A percentile compares a stretch with the other conserved stretches of the same genome.
phyloP scores from a whole-genome alignment of 1,140 invertebrate species.

The Cydia pomonella region DNA sequence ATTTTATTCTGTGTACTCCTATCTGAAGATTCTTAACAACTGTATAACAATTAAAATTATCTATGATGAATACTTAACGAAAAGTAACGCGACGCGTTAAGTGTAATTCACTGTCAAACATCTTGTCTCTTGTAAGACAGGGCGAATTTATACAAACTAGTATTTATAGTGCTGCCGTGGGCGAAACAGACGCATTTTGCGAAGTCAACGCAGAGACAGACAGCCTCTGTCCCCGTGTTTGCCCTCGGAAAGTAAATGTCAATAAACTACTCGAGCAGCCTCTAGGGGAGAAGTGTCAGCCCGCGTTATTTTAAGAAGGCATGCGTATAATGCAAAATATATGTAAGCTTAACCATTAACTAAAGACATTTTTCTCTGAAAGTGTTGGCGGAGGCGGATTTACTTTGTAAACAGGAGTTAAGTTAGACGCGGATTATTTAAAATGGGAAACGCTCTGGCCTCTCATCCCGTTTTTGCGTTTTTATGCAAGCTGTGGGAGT shows the following conservation, averaged over 20 bases:
- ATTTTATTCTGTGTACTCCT: too few relatives aligned
- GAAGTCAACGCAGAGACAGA: slow-evolving; percentile 44
- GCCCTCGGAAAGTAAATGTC: slow-evolving; percentile 76
- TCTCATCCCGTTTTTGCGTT: neutral
- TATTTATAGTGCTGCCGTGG: neutral
- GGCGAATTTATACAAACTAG: neutral
- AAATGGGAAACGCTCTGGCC: neutral
- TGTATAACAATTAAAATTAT: too few relatives aligned
- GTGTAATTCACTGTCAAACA: too few relatives aligned
- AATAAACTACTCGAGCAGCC: slow-evolving; percentile 71
- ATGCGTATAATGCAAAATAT: slow-evolving; percentile 64
- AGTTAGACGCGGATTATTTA: neutral
- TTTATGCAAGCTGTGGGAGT: slow-evolving; percentile 7
- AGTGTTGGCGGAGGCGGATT: neutral
- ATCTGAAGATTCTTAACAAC: too few relatives aligned
- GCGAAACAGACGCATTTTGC: slow-evolving; percentile 9
- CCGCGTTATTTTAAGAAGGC: slow-evolving; percentile 52
- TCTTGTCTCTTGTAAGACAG: too few relatives aligned
- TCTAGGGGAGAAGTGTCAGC: slow-evolving; percentile 62
- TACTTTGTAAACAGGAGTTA: slow-evolving; percentile 24
- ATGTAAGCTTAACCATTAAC: slow-evolving; percentile 43
- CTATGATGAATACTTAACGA: too few relatives aligned
- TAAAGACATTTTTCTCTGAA: slow-evolving; percentile 20
- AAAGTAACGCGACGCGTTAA: too few relatives aligned
- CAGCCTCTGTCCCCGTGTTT: slow-evolving; percentile 63